Percentiles rank a stretch among this genome's conserved stretches.
These are phyloP conservation scores for Nemotelus pantherinus DNA, from an alignment of 2,888 invertebrate species.

Conservation along the genomic window DNA sequence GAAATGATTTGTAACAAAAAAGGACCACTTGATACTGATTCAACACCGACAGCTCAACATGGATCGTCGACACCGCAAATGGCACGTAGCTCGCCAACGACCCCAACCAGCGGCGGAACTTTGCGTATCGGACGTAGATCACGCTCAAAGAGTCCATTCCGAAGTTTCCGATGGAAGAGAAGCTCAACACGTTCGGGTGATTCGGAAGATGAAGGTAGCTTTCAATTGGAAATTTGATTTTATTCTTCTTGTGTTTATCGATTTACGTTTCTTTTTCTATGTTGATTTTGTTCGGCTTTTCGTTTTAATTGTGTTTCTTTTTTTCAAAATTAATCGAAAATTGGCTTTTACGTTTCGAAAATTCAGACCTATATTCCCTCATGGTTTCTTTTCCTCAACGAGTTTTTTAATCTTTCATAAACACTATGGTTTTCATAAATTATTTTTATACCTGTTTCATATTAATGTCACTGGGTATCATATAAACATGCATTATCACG, in stretches of 20 bases:
- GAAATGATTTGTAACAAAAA: slow-evolving; percentile 19
- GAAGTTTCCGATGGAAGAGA: slow-evolving; percentile 92
- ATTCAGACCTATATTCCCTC: no score
- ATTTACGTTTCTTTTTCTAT: slow-evolving; percentile 38
- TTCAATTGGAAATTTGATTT: neutral
- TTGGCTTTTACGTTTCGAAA: no score
- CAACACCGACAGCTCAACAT: slow-evolving; percentile 44
- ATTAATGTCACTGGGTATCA: slow-evolving; percentile 22
- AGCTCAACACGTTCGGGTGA: slow-evolving; percentile 73
- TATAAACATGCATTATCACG: slow-evolving; percentile 19
- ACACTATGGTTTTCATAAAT: neutral
- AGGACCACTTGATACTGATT: slow-evolving; percentile 45
- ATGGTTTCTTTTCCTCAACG: no score
- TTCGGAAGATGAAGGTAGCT: slow-evolving; percentile 74
- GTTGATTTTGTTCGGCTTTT: slow-evolving; percentile 32
- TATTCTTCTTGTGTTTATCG: slow-evolving; percentile 37
- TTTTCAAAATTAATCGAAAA: neutral
- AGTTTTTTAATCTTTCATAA: no score
- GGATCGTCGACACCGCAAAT: slow-evolving; percentile 35
- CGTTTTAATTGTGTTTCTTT: slow-evolving; percentile 23
- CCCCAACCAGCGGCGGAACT: slow-evolving; percentile 61
- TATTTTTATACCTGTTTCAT: slow-evolving; percentile 10
- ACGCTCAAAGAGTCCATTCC: slow-evolving; percentile 93
- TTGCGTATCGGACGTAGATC: slow-evolving; percentile 67
- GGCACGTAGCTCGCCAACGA: slow-evolving; percentile 48